Base-by-base conservation (phyloP, 2,888 invertebrate species). In the Drosophila cognata region DNA sequence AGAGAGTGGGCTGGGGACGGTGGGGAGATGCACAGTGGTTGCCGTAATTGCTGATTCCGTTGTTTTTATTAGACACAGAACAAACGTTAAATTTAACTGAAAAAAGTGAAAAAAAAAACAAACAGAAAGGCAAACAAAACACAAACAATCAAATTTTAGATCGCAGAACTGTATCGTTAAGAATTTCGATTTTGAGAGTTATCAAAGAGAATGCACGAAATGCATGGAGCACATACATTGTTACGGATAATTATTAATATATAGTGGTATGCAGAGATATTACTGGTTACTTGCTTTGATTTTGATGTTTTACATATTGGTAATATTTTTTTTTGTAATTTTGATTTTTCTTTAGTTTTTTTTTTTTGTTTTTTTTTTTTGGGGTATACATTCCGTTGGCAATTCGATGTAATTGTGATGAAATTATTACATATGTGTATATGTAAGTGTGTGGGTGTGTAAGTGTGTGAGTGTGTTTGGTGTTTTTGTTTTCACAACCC, bases 191-290 rank as follows among this genome's bases (percentile, higher is more conserved):
- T 53, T 57, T 57, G 67, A 57, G 69, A 69, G 64, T 67, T 60
- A 72, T 62, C 67, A 79, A 77, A 72, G 67, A 69, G 74, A 81
- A 90, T 87, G 85, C 90, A 87, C 84, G 88, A 84, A 90, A 88
- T 88, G 88, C 89, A 82, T 79, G 78, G 81, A 82, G 81, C 73
- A 82, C 71, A 79, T 73, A 85, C 68, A 72, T 59, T 70, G 36
- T 79, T 79, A 82, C 77, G 71, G 71, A 71, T 63, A 59, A 41
- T 58, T 68, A 68, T 76, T 56, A 77, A 56, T 76, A 71, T 58
- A 35, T 57, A 28, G 38, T 55, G 18, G 53, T 38, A 56, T 56
- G 56, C 56, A 56, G 38, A 60, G 72, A 72, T 51, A 67, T 72
- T 71, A 71, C 65, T 83, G 81, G 77, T 77, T 81, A 84, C 76